Conservation (phyloP, 2,888 invertebrate genomes). For the Dryomyza anilis region DNA sequence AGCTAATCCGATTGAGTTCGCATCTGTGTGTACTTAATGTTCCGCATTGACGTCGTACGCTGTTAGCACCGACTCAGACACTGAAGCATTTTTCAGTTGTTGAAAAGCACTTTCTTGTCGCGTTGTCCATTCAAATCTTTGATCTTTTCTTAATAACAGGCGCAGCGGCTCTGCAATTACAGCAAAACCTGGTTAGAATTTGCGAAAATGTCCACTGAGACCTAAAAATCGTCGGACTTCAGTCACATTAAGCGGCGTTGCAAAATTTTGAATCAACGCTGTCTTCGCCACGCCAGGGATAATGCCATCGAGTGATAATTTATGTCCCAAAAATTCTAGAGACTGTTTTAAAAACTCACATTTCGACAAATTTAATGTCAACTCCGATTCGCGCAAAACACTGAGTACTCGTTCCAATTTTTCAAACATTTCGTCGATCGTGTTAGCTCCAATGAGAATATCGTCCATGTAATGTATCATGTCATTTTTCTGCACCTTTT, state of each 20-base stretch:
- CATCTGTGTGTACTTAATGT: not conserved
- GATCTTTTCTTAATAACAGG: slow-evolving; percentile 19
- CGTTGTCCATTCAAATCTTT: too few relatives aligned
- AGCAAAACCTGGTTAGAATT: not conserved
- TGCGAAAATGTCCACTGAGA: not conserved
- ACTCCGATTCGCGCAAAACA: not conserved
- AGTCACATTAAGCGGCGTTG: slow-evolving; percentile 12
- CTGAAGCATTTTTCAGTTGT: not conserved
- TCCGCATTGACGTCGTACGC: too few relatives aligned
- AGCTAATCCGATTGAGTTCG: not conserved
- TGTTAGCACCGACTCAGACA: not conserved
- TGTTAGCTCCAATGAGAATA: not conserved
- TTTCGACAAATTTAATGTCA: not conserved
- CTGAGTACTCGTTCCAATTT: not conserved
- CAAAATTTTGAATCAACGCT: not conserved
- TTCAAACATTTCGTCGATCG: not conserved
- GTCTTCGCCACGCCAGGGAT: not conserved
- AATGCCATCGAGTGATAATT: slow-evolving; percentile 6
- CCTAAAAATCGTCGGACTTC: slow-evolving; percentile 1
- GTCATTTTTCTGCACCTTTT: not conserved
- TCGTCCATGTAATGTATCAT: not conserved
- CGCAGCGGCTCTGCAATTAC: not conserved
- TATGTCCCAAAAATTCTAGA: slow-evolving; percentile 4
- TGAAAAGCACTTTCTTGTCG: not conserved
- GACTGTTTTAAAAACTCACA: not conserved